Conservation (phyloP, 1,140 invertebrate species). For the Radopholus similis region DNA sequence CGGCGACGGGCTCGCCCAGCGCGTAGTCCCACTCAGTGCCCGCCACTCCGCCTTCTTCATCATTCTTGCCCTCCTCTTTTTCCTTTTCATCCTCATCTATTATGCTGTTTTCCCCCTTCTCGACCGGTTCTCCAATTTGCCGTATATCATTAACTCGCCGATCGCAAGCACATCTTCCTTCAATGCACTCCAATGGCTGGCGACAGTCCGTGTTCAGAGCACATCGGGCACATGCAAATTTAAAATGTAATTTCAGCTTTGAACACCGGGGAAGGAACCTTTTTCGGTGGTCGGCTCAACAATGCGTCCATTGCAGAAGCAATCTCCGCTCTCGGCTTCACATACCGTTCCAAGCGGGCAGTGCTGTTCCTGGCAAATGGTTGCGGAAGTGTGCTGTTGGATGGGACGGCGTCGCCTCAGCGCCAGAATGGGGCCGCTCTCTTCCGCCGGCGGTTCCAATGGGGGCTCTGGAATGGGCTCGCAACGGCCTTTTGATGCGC, state of each 20-base stretch:
- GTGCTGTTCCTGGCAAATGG: neutral
- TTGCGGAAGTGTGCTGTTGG: neutral
- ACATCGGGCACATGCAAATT: too few relatives aligned
- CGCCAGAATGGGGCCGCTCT: neutral
- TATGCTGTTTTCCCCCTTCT: neutral
- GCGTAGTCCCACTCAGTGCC: conserved; percentile 1
- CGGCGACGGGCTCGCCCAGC: neutral
- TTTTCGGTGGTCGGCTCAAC: neutral
- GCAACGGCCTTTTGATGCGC: neutral
- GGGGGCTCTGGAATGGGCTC: too few relatives aligned
- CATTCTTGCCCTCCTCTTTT: neutral
- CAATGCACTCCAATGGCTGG: neutral
- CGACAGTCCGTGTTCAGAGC: too few relatives aligned
- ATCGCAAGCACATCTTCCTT: neutral
- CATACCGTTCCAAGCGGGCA: neutral
- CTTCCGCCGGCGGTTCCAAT: too few relatives aligned
- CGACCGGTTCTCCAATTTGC: neutral
- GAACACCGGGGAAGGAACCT: neutral
- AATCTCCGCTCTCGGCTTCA: neutral
- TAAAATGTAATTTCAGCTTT: too few relatives aligned
- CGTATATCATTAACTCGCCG: too few relatives aligned
- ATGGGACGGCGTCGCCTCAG: neutral
- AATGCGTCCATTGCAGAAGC: neutral
- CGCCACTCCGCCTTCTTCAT: neutral
- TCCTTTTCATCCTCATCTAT: too few relatives aligned